Conservation (phyloP, 2,113 vertebrate species). For the Plestiodon gilberti region DNA sequence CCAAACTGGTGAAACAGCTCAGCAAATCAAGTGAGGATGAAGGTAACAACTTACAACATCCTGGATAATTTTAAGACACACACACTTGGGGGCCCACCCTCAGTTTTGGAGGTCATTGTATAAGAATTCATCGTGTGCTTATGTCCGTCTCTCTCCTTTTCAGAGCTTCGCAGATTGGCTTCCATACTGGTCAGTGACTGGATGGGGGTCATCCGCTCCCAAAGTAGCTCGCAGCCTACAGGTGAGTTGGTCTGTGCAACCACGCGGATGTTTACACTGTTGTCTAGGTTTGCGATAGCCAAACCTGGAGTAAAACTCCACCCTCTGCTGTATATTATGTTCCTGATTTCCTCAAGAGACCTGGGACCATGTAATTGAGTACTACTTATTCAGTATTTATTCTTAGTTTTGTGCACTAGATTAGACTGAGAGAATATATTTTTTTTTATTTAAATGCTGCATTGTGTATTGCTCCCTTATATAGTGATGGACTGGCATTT, state of each 20-base stretch:
- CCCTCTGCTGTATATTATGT: not conserved
- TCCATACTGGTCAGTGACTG: constrained; percentile 91
- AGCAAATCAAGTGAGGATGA: constrained; percentile 92
- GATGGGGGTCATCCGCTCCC: constrained; percentile 95
- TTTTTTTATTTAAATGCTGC: not conserved
- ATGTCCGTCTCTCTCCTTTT: too few relatives aligned
- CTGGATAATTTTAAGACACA: not conserved
- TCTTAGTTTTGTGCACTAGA: not conserved
- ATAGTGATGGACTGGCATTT: not conserved
- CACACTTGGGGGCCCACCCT: not conserved
- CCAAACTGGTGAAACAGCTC: constrained; percentile 94
- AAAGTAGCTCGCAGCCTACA: constrained; percentile 82
- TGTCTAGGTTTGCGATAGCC: not conserved
- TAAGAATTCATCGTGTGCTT: not conserved
- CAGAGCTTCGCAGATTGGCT: constrained; percentile 90
- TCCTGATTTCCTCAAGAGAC: not conserved
- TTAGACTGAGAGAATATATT: not conserved
- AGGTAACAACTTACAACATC: constrained; percentile 68
- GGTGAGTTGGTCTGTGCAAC: constrained; percentile 51
- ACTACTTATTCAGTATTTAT: not conserved
- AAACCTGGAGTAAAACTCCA: not conserved
- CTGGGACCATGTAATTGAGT: not conserved
- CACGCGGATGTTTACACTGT: not conserved
- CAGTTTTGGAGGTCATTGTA: not conserved
- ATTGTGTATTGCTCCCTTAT: too few relatives aligned